Base-by-base conservation (phyloP, 2,113 vertebrate genomes). In the Hassar affinis region DNA sequence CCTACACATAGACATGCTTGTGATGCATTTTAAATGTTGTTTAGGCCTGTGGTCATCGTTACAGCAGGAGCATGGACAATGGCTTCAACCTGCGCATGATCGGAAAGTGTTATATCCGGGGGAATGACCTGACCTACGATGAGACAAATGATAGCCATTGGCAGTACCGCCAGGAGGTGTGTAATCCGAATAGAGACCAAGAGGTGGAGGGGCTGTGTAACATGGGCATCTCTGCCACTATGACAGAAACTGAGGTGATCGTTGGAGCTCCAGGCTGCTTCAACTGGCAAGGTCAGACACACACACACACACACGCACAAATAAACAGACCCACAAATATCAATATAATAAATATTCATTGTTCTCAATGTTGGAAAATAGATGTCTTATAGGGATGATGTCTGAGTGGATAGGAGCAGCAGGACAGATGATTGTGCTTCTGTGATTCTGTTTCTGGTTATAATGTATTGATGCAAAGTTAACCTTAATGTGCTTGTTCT, bases 231-330 rank as follows among this genome's bases (percentile, higher is more conserved):
- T 96, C 97, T 0, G 94, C 95, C 0, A 91, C 93, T 87, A 95
- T 98, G 89, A 92, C 93, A 0, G 75, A 93, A 83, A 94, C 88
- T 25, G 92, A 94, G 0, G 84, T 96, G 81, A 94, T 95, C 17
- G 92, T 96, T 0, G 97, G 97, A 0, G 95, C 97, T 0, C 97
- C 97, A 0, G 97, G 97, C 0, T 97, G 96, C 89, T 97, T 91
- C 79, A 94, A 96, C 77, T 99, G 97, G 97, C 96, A 96, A 94
- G 97, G 97, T 97, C 15, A 80, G 38, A 57, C 61, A 49, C 33
- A 72, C 18, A 78, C 64, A 68, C 47, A 69, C 61, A 49, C 33
- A 72, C 18, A 78, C 64, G 52, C 47, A 69, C 8, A n/a, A 9
- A 69, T 20, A 54, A 33, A 38, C 7, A 51, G 61, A 38, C 18